phyloP scores from a whole-genome alignment of 2,888 invertebrate genomes.

The Ochlodes sylvanus region DNA sequence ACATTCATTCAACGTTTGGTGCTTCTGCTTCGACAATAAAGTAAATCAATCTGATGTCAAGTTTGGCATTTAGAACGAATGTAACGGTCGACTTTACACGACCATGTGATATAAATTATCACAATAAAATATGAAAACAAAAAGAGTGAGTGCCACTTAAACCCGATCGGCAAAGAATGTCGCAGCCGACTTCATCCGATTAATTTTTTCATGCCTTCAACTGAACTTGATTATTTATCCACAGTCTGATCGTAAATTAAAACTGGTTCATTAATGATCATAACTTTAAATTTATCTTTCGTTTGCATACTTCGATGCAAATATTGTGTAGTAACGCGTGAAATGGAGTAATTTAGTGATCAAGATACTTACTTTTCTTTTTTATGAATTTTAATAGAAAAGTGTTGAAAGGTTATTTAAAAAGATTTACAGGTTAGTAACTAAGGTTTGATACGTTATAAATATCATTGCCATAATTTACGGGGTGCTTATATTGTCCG shows the following conservation, averaged over 20 bases:
- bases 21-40: constrained; percentile 42
- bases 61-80: constrained; percentile 39
- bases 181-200: constrained; percentile 55
- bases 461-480: background rate
- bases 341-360: constrained; percentile 58
- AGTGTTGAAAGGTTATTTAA: constrained; percentile 7
- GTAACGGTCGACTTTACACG: constrained; percentile 38
- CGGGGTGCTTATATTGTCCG: too few species aligned
- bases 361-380: constrained; percentile 50
- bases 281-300: constrained; percentile 73
- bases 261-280: constrained; percentile 77
- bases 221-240: constrained; percentile 67
- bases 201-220: constrained; percentile 63
- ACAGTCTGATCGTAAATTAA: constrained; percentile 71
- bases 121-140: constrained; percentile 47
- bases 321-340: constrained; percentile 48
- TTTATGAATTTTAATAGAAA: constrained; percentile 37
- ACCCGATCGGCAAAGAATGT: constrained; percentile 55
- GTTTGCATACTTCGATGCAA: constrained; percentile 56
- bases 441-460: background rate
- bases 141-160: constrained; percentile 48
- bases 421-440: background rate
- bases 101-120: constrained; percentile 37
- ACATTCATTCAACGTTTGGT: constrained; percentile 45
- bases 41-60: constrained; percentile 43